Percentiles rank a stretch among this genome's conserved stretches.
These are phyloP conservation scores for Ptilodon capucinus DNA, from an alignment of 2,888 invertebrate species.

Conservation along the genomic window DNA sequence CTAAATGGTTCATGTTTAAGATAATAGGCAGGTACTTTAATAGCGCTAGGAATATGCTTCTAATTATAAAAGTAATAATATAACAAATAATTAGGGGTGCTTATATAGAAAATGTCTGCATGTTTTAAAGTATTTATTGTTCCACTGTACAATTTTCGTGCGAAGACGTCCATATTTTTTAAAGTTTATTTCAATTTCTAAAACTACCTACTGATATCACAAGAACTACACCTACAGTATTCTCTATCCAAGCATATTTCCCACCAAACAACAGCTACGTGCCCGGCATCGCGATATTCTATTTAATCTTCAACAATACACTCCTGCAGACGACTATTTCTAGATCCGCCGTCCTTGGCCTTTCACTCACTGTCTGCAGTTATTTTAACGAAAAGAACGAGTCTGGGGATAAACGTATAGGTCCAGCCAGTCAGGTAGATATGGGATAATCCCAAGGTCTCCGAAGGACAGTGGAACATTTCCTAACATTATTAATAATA, in stretches of 20 bases:
- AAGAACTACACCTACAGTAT: too few species aligned
- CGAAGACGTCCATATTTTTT: too few species aligned
- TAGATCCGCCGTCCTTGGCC: constrained; percentile 9
- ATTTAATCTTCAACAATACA: neutral
- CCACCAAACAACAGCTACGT: neutral
- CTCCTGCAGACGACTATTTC: constrained; percentile 17
- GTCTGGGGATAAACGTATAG: constrained; percentile 11
- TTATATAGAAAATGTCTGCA: too few species aligned
- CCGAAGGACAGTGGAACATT: constrained; percentile 12
- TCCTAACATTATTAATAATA: constrained; percentile 3
- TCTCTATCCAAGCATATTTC: too few species aligned
- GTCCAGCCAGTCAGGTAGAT: constrained; percentile 26
- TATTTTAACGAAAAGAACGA: constrained; percentile 11
- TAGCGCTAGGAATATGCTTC: neutral
- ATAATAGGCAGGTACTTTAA: neutral
- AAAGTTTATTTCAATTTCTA: too few species aligned
- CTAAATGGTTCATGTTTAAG: neutral
- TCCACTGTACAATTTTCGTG: too few species aligned
- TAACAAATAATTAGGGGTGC: too few species aligned
- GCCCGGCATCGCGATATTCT: neutral
- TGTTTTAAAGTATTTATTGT: too few species aligned
- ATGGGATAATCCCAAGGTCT: constrained; percentile 12
- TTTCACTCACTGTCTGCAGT: constrained; percentile 4
- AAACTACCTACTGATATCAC: too few species aligned
- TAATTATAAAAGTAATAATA: too few species aligned